These are phyloP conservation scores for Dendrolimus kikuchii DNA, from an alignment of 1,140 invertebrate species.

Conservation along the genomic window DNA sequence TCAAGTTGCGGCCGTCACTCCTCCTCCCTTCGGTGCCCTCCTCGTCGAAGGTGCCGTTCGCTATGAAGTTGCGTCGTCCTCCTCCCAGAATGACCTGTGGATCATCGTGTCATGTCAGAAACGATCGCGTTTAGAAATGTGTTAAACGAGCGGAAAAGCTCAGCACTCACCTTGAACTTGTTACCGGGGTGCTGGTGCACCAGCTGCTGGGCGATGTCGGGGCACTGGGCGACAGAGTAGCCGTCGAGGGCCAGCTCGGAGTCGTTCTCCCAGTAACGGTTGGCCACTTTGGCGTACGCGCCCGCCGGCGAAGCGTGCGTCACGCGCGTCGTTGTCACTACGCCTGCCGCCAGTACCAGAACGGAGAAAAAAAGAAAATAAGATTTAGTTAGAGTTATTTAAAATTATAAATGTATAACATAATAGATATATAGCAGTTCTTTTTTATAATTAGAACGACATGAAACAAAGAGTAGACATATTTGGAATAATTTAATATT, in stretches of 20 bases:
- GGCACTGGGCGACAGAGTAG: conserved; percentile 58
- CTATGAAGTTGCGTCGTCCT: conserved; percentile 79
- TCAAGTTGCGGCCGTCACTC: conserved; percentile 69
- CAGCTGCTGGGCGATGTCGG: conserved; percentile 82
- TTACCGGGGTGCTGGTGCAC: conserved; percentile 24
- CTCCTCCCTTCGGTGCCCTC: conserved; percentile 77
- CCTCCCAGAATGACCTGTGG: conserved; percentile 78
- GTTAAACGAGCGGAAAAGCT: conserved; percentile 26
- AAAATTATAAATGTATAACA: too few relatives aligned
- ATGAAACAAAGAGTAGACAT: too few relatives aligned
- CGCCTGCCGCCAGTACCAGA: conserved; percentile 64
- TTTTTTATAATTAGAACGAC: too few relatives aligned
- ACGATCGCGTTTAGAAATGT: too few relatives aligned
- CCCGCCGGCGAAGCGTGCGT: conserved; percentile 15
- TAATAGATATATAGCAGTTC: too few relatives aligned
- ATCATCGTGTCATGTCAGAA: background rate
- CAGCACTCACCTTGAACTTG: conserved; percentile 75
- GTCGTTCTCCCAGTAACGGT: conserved; percentile 22
- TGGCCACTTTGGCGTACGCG: conserved; percentile 15
- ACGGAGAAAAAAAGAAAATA: too few relatives aligned
- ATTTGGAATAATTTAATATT: too few relatives aligned
- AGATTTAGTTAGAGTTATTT: too few relatives aligned
- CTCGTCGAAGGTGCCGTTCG: conserved; percentile 74
- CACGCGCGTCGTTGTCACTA: conserved; percentile 73
- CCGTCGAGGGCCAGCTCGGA: conserved; percentile 2